phyloP scores from a whole-genome alignment of 2,888 invertebrate genomes.

The Adelognathus sp. region DNA sequence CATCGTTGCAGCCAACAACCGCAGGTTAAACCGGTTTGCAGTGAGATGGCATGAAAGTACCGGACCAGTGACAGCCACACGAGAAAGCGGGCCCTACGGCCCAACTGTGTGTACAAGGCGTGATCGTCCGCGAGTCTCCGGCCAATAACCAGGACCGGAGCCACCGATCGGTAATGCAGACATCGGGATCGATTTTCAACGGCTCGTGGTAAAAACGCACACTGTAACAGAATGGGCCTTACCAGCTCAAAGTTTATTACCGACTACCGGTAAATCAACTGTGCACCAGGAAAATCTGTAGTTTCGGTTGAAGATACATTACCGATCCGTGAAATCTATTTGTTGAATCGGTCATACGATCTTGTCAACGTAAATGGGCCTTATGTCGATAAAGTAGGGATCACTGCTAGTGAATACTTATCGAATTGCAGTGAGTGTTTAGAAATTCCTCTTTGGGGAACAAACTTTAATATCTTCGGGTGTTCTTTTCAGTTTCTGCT shows the following conservation, averaged over 20 bases:
- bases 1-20: conserved; percentile 14
- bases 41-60: not conserved
- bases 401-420: not conserved
- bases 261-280: not conserved
- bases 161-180: conserved; percentile 28
- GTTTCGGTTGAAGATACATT: not conserved
- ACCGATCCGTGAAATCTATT: not conserved
- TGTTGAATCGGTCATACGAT: not conserved
- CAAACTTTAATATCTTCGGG: not conserved
- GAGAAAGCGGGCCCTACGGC: conserved; percentile 33
- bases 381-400: not conserved
- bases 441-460: not conserved
- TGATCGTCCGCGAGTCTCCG: not conserved
- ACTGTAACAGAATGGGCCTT: conserved; percentile 9
- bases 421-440: too few species aligned
- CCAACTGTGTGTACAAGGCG: not conserved
- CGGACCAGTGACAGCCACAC: conserved; percentile 31
- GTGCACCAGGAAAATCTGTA: not conserved
- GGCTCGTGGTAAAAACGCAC: conserved; percentile 7
- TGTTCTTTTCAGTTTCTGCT: not conserved
- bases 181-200: not conserved
- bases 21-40: conserved; percentile 45
- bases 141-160: not conserved
- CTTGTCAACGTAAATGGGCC: conserved; percentile 16
- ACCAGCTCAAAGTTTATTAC: not conserved